Evolutionary conservation across 2,888 invertebrate species (phyloP).

Genomic region (Ophion slaviceki): DNA sequence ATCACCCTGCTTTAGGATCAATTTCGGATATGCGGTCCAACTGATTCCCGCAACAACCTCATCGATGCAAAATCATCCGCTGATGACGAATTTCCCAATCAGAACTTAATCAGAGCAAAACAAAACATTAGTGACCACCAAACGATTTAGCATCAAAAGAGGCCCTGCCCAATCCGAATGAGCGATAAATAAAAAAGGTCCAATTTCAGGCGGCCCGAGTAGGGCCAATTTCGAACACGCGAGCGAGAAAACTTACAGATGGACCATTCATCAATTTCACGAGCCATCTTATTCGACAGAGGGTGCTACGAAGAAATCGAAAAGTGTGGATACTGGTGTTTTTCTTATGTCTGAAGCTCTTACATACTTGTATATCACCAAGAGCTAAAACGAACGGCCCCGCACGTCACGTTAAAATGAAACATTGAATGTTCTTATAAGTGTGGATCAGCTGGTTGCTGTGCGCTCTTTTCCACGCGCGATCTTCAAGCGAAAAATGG

Average conservation of each 20-base stretch:
- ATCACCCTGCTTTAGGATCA: too few species aligned
- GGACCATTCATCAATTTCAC: constrained; percentile 11
- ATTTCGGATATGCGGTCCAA: too few species aligned
- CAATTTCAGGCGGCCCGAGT: neutral
- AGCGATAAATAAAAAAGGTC: too few species aligned
- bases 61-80: too few species aligned
- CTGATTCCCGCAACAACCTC: too few species aligned
- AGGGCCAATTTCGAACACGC: neutral
- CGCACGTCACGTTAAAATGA: constrained; percentile 28
- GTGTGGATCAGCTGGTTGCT: constrained; percentile 46
- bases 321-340: constrained; percentile 27
- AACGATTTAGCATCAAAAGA: too few species aligned
- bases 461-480: constrained; percentile 21
- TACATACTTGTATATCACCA: constrained; percentile 34
- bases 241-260: neutral
- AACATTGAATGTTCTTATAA: constrained; percentile 30
- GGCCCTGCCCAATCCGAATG: too few species aligned
- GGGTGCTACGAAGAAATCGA: neutral
- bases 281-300: constrained; percentile 4
- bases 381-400: constrained; percentile 23
- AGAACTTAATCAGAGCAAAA: too few species aligned
- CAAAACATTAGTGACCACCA: too few species aligned
- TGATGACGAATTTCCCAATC: too few species aligned
- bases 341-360: constrained; percentile 24
- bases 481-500: neutral